Percentiles rank a stretch among this genome's conserved stretches.
phyloP scores from a whole-genome alignment of 1,140 invertebrate genomes.

The Choristoneura fumiferana region DNA sequence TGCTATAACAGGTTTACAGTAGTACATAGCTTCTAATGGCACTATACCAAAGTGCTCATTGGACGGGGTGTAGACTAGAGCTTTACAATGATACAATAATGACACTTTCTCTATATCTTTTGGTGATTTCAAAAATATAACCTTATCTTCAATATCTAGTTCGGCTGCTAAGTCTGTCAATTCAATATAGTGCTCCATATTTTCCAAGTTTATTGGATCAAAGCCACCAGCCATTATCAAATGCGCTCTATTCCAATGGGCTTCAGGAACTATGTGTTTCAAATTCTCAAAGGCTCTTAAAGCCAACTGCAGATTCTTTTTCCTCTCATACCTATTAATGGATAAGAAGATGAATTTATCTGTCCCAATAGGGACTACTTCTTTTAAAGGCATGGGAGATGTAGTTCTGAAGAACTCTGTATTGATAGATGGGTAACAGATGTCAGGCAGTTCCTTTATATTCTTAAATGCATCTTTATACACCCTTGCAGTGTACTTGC shows the following conservation, averaged over 20 bases:
- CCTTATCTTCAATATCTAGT: constrained; percentile 84
- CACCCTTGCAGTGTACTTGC: constrained; percentile 92
- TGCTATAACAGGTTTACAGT: constrained; percentile 95
- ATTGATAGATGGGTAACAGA: constrained; percentile 97
- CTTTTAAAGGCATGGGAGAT: constrained; percentile 74
- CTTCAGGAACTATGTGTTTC: constrained; percentile 72
- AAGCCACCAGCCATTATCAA: constrained; percentile 98
- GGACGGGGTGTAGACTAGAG: constrained; percentile 96
- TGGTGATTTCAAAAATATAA: constrained; percentile 93
- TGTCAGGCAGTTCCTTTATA: constrained; percentile 84
- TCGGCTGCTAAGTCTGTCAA: constrained; percentile 83
- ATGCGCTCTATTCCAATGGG: constrained; percentile 83
- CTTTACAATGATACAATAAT: constrained; percentile 86
- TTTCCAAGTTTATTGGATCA: constrained; percentile 93
- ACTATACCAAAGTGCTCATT: constrained; percentile 99
- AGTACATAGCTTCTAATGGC: constrained; percentile 98
- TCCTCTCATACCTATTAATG: constrained; percentile 98
- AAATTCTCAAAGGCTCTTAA: constrained; percentile 88
- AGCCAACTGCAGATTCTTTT: constrained; percentile 95
- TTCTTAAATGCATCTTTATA: constrained; percentile 91
- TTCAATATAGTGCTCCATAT: constrained; percentile 92
- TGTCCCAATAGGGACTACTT: constrained; percentile 62
- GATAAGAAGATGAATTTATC: constrained; percentile 90
- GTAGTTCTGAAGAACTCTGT: constrained; percentile 86
- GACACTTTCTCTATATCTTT: constrained; percentile 91